phyloP scores from a whole-genome alignment of 2,888 invertebrate species.

The Sclerodermus sp. region DNA sequence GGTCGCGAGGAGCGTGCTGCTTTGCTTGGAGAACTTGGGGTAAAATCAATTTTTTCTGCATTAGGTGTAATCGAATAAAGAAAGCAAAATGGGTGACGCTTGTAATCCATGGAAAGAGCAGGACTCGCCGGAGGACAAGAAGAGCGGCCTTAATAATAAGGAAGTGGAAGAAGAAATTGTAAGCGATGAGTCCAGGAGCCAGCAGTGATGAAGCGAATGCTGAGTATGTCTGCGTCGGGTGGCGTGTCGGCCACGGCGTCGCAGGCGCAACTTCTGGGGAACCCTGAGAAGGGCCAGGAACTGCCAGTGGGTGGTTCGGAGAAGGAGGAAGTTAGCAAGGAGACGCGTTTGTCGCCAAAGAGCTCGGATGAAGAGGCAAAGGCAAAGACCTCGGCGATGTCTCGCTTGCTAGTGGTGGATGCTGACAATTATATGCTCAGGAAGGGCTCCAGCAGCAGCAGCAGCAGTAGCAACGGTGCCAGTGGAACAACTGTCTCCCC shows the following conservation, averaged over 20 bases:
- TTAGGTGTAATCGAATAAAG: slow-evolving; percentile 6
- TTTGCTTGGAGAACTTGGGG: too few relatives aligned
- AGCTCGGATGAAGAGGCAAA: slow-evolving; percentile 35
- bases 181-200: background rate
- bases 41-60: too few relatives aligned
- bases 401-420: slow-evolving; percentile 49
- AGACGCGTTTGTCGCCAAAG: slow-evolving; percentile 17
- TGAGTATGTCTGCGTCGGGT: slow-evolving; percentile 27
- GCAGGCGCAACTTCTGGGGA: slow-evolving; percentile 25
- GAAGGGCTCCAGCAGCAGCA: slow-evolving; percentile 32
- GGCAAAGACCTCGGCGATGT: slow-evolving; percentile 46
- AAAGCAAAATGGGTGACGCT: background rate
- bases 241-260: slow-evolving; percentile 28
- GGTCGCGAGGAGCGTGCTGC: too few relatives aligned
- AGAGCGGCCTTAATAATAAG: slow-evolving; percentile 1
- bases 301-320: slow-evolving; percentile 5
- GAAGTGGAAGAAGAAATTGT: slow-evolving; percentile 24
- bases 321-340: slow-evolving; percentile 14
- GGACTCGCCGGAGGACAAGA: slow-evolving; percentile 34
- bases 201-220: slow-evolving; percentile 36
- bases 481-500: background rate
- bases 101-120: slow-evolving; percentile 31
- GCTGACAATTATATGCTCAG: slow-evolving; percentile 56
- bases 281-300: slow-evolving; percentile 3
- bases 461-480: slow-evolving; percentile 7